Evolutionary conservation across 2,888 invertebrate species (phyloP), one percentile per base, ranked within the genome.

Genomic region (Xestia rhomboidea): DNA sequence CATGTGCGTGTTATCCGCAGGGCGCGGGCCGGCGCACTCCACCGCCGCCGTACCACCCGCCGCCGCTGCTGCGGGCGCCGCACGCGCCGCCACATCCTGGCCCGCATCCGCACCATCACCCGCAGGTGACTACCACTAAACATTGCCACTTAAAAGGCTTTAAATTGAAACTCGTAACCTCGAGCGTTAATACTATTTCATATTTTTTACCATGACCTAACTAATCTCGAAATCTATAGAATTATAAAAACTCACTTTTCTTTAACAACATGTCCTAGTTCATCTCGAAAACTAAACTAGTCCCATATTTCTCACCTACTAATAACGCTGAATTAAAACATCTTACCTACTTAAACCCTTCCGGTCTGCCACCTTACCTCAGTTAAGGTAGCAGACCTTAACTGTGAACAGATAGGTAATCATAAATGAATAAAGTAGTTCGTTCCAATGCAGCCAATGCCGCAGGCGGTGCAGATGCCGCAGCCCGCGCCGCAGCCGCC

Each of bases 1-100:
- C 82, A 81, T 86, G 84, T 85, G 81, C 87, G 85, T 90, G 85
- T 91, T 91, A 85, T 90, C 93, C 93, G 85, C 96, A 97, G 93
- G 97, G 97, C 44, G 84, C 84, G 78, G 97, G 97, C 82, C 96
- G 98, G 77, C 97, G 98, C 90, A 97, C 98, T 77, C 98, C 98
- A 78, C 98, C 98, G 80, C 98, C 98, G 73, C 98, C 98, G 30
- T 98, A 98, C 93, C 98, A 98, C 77, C 97, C 97, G 82, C 97
- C 97, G 78, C 96, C 96, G 81, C 90, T 95, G 86, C 89, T 93
- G 84, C 92, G 95, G 4, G 92, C 95, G 63, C 95, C 95, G 54
- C 94, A 93, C 73, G 88, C 89, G 74, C 90, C 91, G 41, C 91
- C 88, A 44, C 95, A 94, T 68, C 91, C 90, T 0, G 87, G 89